These are phyloP conservation scores for Mylabris phalerata DNA, from an alignment of 1,140 invertebrate species.

Conservation along the genomic window DNA sequence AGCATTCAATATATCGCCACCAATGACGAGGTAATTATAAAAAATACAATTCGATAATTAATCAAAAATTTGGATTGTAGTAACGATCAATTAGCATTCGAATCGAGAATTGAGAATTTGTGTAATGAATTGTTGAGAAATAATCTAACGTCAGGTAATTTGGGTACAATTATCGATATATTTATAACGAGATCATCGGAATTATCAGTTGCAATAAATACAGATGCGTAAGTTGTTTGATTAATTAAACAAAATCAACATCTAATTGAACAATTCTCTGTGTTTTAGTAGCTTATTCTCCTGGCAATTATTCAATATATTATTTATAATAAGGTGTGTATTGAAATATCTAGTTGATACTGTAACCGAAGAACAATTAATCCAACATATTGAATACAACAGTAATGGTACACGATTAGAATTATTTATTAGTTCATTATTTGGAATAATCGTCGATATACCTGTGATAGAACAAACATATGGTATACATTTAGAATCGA, in stretches of 20 bases:
- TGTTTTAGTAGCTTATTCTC: conserved; percentile 76
- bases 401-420: conserved; percentile 43
- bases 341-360: conserved; percentile 84
- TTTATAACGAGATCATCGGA: conserved; percentile 73
- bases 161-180: conserved; percentile 76
- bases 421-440: conserved; percentile 59
- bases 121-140: conserved; percentile 69
- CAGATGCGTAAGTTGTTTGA: conserved; percentile 66
- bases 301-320: conserved; percentile 91
- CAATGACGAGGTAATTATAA: conserved; percentile 58
- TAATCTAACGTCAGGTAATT: conserved; percentile 80
- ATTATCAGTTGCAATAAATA: conserved; percentile 72
- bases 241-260: conserved; percentile 11
- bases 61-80: conserved; percentile 44
- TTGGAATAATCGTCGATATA: conserved; percentile 71
- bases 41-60: conserved; percentile 4
- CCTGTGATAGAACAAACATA: conserved; percentile 82
- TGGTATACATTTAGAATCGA: conserved; percentile 77
- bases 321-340: conserved; percentile 84
- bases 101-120: conserved; percentile 65
- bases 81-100: conserved; percentile 70
- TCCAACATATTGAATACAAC: conserved; percentile 60
- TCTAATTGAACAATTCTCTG: conserved; percentile 14
- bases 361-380: conserved; percentile 65
- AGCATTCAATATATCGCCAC: conserved; percentile 81